Conservation (phyloP, 1,140 invertebrate genomes). For the Lasioglossum baleicum region DNA sequence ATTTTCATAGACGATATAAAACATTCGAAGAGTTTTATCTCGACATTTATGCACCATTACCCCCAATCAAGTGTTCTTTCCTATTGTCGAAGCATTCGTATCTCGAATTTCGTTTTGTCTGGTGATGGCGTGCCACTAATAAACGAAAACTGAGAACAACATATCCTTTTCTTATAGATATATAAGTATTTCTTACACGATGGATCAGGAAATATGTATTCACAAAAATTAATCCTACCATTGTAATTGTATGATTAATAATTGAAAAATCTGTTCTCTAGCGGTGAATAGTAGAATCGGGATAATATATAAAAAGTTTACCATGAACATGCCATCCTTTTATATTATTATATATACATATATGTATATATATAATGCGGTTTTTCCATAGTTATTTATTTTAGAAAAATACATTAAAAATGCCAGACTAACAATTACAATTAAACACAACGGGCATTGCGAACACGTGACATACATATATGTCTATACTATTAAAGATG, state of each 20-base stretch:
- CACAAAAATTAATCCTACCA: background rate
- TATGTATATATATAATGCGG: background rate
- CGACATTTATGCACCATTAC: slow-evolving; percentile 17
- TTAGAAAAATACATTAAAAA: slow-evolving; percentile 55
- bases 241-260: background rate
- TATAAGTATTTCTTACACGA: background rate
- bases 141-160: background rate
- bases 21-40: slow-evolving; percentile 20
- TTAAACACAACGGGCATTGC: slow-evolving; percentile 33
- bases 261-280: background rate
- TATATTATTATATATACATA: slow-evolving; percentile 7
- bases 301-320: slow-evolving; percentile 18
- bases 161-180: background rate
- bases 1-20: slow-evolving; percentile 38
- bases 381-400: slow-evolving; percentile 49
- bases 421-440: slow-evolving; percentile 45
- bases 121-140: background rate
- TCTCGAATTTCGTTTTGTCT: slow-evolving; percentile 8
- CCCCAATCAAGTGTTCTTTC: background rate
- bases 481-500: background rate
- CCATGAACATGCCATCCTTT: slow-evolving; percentile 3
- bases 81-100: slow-evolving; percentile 33
- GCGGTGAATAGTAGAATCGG: background rate
- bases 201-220: background rate
- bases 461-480: slow-evolving; percentile 9